phyloP scores from a whole-genome alignment of 2,888 invertebrate species.

The Epicampocera succincta region DNA sequence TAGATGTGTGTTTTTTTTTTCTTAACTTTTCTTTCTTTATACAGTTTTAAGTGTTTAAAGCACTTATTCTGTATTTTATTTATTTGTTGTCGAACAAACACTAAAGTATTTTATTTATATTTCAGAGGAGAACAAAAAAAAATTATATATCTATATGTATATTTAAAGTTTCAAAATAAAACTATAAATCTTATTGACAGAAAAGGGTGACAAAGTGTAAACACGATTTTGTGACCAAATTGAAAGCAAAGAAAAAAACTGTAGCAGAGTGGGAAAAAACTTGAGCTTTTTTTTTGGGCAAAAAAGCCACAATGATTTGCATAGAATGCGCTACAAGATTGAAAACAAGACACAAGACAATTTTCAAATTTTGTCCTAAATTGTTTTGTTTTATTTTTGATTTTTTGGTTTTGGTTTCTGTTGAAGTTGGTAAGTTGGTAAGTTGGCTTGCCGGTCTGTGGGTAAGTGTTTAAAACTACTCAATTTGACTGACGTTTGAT shows the following conservation, averaged over 20 bases:
- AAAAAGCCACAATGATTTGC: conserved; percentile 58
- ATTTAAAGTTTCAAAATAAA: conserved; percentile 60
- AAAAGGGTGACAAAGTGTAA: conserved; percentile 80
- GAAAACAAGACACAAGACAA: conserved; percentile 55
- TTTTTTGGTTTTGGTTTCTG: conserved; percentile 6
- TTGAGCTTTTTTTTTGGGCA: conserved; percentile 32
- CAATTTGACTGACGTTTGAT: conserved; percentile 66
- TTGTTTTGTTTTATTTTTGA: conserved; percentile 33
- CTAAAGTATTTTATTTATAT: conserved; percentile 35
- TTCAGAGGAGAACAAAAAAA: conserved; percentile 1
- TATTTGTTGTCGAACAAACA: conserved; percentile 41
- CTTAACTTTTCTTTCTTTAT: not conserved
- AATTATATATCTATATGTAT: not conserved
- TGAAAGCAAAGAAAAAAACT: conserved; percentile 15
- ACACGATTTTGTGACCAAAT: conserved; percentile 77
- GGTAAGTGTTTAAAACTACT: conserved; percentile 60
- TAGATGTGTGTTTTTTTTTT: conserved; percentile 8
- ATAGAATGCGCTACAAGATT: conserved; percentile 64
- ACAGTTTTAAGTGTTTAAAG: conserved; percentile 37
- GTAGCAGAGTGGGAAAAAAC: conserved; percentile 30
- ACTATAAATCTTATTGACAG: conserved; percentile 78
- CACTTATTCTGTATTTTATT: conserved; percentile 52
- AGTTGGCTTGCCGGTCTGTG: conserved; percentile 4
- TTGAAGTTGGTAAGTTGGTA: conserved; percentile 19
- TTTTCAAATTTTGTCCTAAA: conserved; percentile 66